Evolutionary conservation across 2,797 vertebrate species (phyloP).

Genomic region (Sciurus vulgaris): DNA sequence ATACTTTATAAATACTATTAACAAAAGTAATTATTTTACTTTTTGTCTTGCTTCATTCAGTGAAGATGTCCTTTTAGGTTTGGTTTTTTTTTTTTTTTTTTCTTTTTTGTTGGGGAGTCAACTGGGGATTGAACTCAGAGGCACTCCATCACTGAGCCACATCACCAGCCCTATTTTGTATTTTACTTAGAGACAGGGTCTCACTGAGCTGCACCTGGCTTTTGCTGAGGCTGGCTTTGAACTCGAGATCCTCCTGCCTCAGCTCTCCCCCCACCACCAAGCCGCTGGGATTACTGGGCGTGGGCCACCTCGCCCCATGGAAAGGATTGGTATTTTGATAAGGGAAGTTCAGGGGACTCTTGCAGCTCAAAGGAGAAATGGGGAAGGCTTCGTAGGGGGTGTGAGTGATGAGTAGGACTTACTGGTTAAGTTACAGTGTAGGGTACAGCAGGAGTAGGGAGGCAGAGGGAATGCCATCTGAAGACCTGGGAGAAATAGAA

Average conservation of each 20-base stretch:
- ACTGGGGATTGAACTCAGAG: too few species aligned
- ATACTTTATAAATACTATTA: conserved; percentile 64
- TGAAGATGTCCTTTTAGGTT: conserved; percentile 40
- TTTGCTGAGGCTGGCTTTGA: too few species aligned
- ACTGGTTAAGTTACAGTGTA: not conserved
- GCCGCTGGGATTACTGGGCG: too few species aligned
- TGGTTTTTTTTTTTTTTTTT: too few species aligned
- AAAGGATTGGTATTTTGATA: not conserved
- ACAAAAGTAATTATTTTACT: conserved; percentile 50
- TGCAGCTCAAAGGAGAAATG: not conserved
- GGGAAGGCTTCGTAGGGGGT: not conserved
- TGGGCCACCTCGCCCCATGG: too few species aligned
- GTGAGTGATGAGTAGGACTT: not conserved
- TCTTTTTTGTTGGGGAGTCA: too few species aligned
- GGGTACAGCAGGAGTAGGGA: not conserved
- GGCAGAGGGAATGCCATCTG: not conserved
- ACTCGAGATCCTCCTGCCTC: too few species aligned
- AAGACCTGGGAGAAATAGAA: not conserved
- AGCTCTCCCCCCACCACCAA: too few species aligned
- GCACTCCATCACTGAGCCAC: too few species aligned
- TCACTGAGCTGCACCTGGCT: too few species aligned
- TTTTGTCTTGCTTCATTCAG: conserved; percentile 56
- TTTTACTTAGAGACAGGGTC: too few species aligned
- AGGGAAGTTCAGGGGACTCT: not conserved
- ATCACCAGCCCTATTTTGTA: too few species aligned